Base-by-base conservation (phyloP, 1,140 invertebrate genomes). In the Diuraphis noxia region DNA sequence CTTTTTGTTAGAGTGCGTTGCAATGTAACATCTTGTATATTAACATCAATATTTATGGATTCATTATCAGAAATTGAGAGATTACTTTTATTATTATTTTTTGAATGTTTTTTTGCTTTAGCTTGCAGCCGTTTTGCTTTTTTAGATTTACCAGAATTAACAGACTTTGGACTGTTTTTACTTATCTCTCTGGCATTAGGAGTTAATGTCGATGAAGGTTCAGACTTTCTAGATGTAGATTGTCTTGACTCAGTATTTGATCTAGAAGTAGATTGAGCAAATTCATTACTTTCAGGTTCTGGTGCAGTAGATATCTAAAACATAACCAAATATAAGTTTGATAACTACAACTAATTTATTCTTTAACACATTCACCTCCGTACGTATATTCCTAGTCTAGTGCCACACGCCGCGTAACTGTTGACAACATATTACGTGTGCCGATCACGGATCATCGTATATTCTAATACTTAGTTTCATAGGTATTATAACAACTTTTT, bases 241-340 rank as follows among this genome's bases (percentile, higher is more conserved):
- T 52, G 34, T 13, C n/a, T 52, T 34, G 30, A 17, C 23, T 91
- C 77, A 40, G 46, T 34, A 63, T 38, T 88, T 21, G 52, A 91
- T 46, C 7, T 91, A 91, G 77, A 82, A 38, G 89, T 38, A 81
- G 89, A 82, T 91, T 91, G 89, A 81, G 72, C 77, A 82, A 79
- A 81, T 91, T 91, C 34, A 17, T 49, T 10, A 46, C n/a, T 81
- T 81, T 49, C 36, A 49, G 36, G 36, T 82, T 49, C 89, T 52
- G 72, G 41, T 81, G 38, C 43, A 19, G 89, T 91, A 82, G 89
- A 91, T 49, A 91, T 91, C 89, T 91, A 52, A 82, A 91, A 82
- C n/a, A 90, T 36, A 1, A 72, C 36, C 9, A 72, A 72, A 72
- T 72, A 63, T n/a, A 63, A 13, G 56, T n/a, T 63, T n/a, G 0